These are phyloP conservation scores for Pollenia angustigena DNA, from an alignment of 2,888 invertebrate genomes.

Conservation along the genomic window DNA sequence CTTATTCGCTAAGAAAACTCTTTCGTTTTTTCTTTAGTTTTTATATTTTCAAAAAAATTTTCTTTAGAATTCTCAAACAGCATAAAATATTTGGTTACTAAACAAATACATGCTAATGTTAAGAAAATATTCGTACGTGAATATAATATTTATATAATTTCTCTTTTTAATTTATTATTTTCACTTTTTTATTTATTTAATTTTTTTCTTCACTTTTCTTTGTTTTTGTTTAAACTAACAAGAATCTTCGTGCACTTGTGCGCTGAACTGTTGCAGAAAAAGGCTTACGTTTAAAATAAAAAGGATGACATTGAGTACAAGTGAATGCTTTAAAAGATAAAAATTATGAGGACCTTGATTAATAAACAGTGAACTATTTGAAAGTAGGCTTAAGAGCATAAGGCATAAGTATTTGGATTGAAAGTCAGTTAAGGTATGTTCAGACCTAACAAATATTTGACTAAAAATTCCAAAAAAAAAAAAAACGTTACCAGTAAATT, in stretches of 20 bases:
- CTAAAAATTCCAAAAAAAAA: no score
- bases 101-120: conserved; percentile 62
- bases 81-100: conserved; percentile 63
- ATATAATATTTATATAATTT: conserved; percentile 15
- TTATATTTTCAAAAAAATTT: conserved; percentile 3
- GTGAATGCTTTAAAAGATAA: no score
- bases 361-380: not conserved
- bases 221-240: conserved; percentile 4
- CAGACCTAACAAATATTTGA: no score
- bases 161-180: not conserved
- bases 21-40: conserved; percentile 4
- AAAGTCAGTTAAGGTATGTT: no score
- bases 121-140: conserved; percentile 37
- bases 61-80: conserved; percentile 45
- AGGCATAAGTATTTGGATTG: not conserved
- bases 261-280: conserved; percentile 12
- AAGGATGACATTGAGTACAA: not conserved
- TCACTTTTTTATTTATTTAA: conserved; percentile 6
- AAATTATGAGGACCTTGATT: conserved; percentile 35
- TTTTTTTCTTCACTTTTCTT: conserved; percentile 35
- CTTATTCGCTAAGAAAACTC: conserved; percentile 13
- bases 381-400: not conserved
- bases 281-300: conserved; percentile 27
- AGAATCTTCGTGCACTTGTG: conserved; percentile 11
- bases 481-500: no score